Conservation (phyloP, 1,140 invertebrate species). For the Tribolium madens region DNA sequence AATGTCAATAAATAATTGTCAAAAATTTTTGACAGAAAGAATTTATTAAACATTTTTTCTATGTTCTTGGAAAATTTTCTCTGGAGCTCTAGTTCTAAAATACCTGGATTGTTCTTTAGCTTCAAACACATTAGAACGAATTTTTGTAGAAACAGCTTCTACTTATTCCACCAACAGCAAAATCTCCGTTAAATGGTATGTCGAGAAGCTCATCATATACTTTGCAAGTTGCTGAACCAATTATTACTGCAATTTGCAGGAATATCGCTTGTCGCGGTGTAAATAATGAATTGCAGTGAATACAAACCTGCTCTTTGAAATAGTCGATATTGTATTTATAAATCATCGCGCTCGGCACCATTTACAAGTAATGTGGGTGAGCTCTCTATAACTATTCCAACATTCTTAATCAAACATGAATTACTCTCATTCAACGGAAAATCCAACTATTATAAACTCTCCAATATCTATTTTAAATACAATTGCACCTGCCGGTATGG, state of each 20-base stretch:
- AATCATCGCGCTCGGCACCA: neutral
- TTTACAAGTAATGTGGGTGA: neutral
- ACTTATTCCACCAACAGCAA: neutral
- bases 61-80: too few species aligned
- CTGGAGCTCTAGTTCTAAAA: too few species aligned
- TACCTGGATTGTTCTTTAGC: too few species aligned
- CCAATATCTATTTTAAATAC: slow-evolving; percentile 26
- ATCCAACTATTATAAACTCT: neutral
- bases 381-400: neutral
- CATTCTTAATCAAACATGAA: slow-evolving; percentile 1
- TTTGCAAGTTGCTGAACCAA: slow-evolving; percentile 28
- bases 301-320: slow-evolving; percentile 7
- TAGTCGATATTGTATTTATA: slow-evolving; percentile 12
- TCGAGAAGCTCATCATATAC: neutral
- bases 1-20: too few species aligned
- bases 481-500: slow-evolving; percentile 22
- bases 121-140: neutral
- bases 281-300: slow-evolving; percentile 3
- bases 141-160: neutral
- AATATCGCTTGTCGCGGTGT: slow-evolving; percentile 18
- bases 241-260: slow-evolving; percentile 16
- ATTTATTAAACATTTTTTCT: too few species aligned
- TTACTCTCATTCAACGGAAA: neutral
- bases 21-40: too few species aligned
- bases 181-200: neutral